Evolutionary conservation across 2,888 invertebrate species (phyloP), one percentile per base, ranked within the genome.

Genomic region (Morpho deidamia): DNA sequence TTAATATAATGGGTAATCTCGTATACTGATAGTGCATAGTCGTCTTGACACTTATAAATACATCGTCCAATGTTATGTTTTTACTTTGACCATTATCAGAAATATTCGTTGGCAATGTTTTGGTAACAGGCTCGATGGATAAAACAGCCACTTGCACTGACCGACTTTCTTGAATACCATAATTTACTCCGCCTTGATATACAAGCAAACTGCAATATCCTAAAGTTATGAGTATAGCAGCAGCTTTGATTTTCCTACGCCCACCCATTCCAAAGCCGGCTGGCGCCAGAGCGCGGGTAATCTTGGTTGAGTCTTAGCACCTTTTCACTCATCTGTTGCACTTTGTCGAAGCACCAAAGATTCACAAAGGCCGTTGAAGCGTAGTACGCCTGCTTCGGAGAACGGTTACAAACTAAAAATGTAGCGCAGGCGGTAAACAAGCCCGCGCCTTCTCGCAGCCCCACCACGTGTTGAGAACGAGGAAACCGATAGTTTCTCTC

Each of bases 41-140:
- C 60, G 98, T 98, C 90, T 99, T 99, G 53, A 99, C 97, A 90
- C 96, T 96, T 81, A 98, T 96, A 86, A 97, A 98, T 72, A 98
- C 92, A 87, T 98, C 97, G 84, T 95, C 92, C 68, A 97, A 87
- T 67, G 92, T 92, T 64, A 95, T 94, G 62, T 93, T 92, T 63
- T 86, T 91, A 62, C 67, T 82, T 54, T 78, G 78, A 67, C 73
- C 76, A 79, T 76, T 81, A 50, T 84, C 81, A 67, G 76, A 69
- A 55, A 81, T 69, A 66, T 66, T 81, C 55, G 79, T 23, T 23
- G 23, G 3, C 23, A 23, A 23, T 23, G 23, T 76, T 78, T 83
- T 84, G 58, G 90, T 91, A 79, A 91, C 90, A 57, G 91, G 88
- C 69, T 89, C 91, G 62, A 91, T 80, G 50, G 83, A 74, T 65